Base-by-base conservation (phyloP, 2,888 invertebrate genomes). In the Erebia epiphron region DNA sequence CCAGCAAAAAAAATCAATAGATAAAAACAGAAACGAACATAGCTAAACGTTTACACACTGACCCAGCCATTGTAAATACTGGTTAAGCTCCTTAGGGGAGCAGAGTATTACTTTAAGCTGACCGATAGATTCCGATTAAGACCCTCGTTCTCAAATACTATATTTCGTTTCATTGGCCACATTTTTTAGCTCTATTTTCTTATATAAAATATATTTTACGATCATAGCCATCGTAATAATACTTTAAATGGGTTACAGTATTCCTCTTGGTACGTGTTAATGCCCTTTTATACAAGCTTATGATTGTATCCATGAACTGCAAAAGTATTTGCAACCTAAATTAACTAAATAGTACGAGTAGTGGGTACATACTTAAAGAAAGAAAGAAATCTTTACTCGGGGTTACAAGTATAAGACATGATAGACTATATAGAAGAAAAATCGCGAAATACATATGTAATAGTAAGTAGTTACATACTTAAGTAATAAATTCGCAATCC, bases 11-110 rank as follows among this genome's bases (percentile, higher is more conserved):
- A n/a, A 16, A 16, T 16, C 61, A 46, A 43, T 61, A 4, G 43
- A 61, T 43, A 62, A 62, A 63, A 71, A 58, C 49, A 50, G 57
- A 58, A 68, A 58, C 41, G 62, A 63, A 57, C 50, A 50, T 61
- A 57, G 10, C 35, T 63, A 64, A 69, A 49, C 67, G 62, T 70
- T 67, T 64, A 26, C 60, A 9, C 52, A 61, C 61, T 26, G 64
- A 60, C 26, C 60, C 68, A 49, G 68, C 68, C 68, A 65, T 54
- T 65, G 71, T 71, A 68, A 68, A 71, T 68, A 68, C 68, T 49
- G 60, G 68, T 61, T 68, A 71, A 54, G 68, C 60, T 64, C 60
- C 68, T 71, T 71, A 52, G 64, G 50, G 71, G 62, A 62, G 64
- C 54, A 52, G 43, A 60, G 65, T 46, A 71, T 49, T 52, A 50